A percentile compares a stretch with the other conserved stretches of the same genome.
Conservation (phyloP, 2,113 vertebrate species). For the Nanorana parkeri region DNA sequence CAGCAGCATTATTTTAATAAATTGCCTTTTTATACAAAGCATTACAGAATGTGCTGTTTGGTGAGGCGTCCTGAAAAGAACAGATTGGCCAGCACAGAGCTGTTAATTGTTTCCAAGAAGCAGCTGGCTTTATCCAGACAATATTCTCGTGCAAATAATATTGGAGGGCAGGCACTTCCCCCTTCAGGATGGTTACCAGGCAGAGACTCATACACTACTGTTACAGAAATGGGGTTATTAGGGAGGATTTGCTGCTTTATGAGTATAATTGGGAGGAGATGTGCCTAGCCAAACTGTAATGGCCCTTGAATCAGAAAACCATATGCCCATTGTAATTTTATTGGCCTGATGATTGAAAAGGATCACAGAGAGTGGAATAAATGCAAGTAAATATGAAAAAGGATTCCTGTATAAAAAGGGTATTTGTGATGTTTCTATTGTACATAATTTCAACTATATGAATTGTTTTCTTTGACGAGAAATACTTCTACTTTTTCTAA, state of each 20-base stretch:
- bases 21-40: slow-evolving; percentile 33
- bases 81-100: slow-evolving; percentile 45
- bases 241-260: slow-evolving; percentile 30
- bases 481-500: too few relatives aligned
- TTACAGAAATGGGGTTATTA: slow-evolving; percentile 4
- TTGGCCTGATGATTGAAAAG: slow-evolving; percentile 28
- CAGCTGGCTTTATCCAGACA: slow-evolving; percentile 55
- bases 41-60: slow-evolving; percentile 56
- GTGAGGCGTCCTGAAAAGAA: slow-evolving; percentile 46
- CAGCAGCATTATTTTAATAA: slow-evolving; percentile 26
- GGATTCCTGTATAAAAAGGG: too few relatives aligned
- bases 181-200: slow-evolving; percentile 45
- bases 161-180: slow-evolving; percentile 42
- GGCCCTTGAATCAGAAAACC: slow-evolving; percentile 22
- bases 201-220: slow-evolving; percentile 24
- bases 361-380: slow-evolving; percentile 12
- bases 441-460: too few relatives aligned
- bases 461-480: too few relatives aligned
- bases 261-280: slow-evolving; percentile 18
- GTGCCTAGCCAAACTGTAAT: background rate
- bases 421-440: too few relatives aligned
- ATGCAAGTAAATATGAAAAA: too few relatives aligned
- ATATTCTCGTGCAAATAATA: slow-evolving; percentile 56
- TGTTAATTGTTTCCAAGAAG: slow-evolving; percentile 56
- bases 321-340: slow-evolving; percentile 37